Conservation (phyloP, 2,113 vertebrate genomes). For the Notothenia coriiceps region DNA sequence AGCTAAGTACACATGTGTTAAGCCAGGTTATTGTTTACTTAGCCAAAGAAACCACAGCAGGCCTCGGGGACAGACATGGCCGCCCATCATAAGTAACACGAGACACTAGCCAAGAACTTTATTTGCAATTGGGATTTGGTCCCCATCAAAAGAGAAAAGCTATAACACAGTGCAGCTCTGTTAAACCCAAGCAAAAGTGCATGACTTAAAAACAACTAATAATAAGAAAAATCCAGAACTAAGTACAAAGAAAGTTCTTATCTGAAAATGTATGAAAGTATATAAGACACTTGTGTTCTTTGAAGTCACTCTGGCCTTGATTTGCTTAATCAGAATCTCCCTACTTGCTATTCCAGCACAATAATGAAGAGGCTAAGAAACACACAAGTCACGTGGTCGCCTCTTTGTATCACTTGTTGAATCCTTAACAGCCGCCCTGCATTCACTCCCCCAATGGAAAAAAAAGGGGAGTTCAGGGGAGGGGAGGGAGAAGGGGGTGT, state of each 20-base stretch:
- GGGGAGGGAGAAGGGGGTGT: slow-evolving; percentile 29
- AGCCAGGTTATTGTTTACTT: slow-evolving; percentile 82
- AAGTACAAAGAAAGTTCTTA: not conserved
- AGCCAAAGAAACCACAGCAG: slow-evolving; percentile 76
- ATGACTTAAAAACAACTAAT: slow-evolving; percentile 37
- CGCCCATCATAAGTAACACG: slow-evolving; percentile 60
- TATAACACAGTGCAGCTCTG: slow-evolving; percentile 6
- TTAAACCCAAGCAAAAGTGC: slow-evolving; percentile 11
- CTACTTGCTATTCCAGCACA: slow-evolving; percentile 79
- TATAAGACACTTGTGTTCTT: slow-evolving; percentile 45
- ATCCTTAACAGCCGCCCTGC: slow-evolving; percentile 77
- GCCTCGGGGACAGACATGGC: slow-evolving; percentile 67
- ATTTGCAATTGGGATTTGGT: slow-evolving; percentile 56
- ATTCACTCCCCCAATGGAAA: slow-evolving; percentile 71
- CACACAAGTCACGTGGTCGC: slow-evolving; percentile 79
- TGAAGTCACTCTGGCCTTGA: slow-evolving; percentile 68
- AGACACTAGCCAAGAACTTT: slow-evolving; percentile 62
- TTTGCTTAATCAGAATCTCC: slow-evolving; percentile 75
- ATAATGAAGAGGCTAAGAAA: slow-evolving; percentile 79
- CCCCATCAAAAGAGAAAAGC: slow-evolving; percentile 31
- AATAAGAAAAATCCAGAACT: not conserved
- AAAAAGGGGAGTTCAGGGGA: slow-evolving; percentile 47
- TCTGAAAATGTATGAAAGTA: slow-evolving; percentile 6
- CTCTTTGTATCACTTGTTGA: slow-evolving; percentile 85
- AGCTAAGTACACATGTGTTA: slow-evolving; percentile 83